Percentiles rank a stretch among this genome's conserved stretches.
Conservation (phyloP, 2,888 invertebrate genomes). For the Agrochola circellaris region DNA sequence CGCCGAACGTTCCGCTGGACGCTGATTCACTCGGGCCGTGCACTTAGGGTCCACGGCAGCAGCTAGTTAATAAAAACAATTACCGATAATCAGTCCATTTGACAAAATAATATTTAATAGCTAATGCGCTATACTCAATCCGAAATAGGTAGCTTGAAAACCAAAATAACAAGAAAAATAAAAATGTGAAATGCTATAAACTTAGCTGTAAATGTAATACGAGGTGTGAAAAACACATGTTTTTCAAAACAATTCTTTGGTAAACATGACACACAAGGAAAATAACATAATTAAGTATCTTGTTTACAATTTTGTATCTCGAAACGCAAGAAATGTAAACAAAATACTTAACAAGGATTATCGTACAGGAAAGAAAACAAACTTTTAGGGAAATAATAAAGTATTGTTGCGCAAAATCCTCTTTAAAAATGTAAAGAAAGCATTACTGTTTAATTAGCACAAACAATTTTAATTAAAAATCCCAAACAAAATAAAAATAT, state of each 20-base stretch:
- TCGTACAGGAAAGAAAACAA: neutral
- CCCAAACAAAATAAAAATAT: too few relatives aligned
- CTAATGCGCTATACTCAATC: neutral
- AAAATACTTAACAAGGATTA: neutral
- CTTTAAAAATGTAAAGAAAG: neutral
- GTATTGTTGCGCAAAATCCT: neutral
- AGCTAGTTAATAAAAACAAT: too few relatives aligned
- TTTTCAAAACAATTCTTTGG: neutral
- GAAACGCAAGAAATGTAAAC: neutral
- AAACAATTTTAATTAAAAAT: too few relatives aligned
- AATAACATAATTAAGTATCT: constrained; percentile 3
- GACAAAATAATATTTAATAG: neutral
- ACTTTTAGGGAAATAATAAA: neutral
- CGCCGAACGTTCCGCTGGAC: too few relatives aligned
- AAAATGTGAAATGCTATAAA: neutral
- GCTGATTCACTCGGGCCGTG: too few relatives aligned
- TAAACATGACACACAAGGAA: neutral
- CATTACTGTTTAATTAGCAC: too few relatives aligned
- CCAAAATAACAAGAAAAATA: neutral
- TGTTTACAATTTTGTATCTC: constrained; percentile 4
- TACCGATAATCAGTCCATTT: too few relatives aligned
- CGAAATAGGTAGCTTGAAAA: neutral
- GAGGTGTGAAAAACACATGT: neutral
- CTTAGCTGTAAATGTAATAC: neutral
- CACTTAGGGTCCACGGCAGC: too few relatives aligned